Evolutionary conservation across 2,113 vertebrate genomes (phyloP), one percentile per base, ranked within the genome.

Genomic region (Carlito syrichta): DNA sequence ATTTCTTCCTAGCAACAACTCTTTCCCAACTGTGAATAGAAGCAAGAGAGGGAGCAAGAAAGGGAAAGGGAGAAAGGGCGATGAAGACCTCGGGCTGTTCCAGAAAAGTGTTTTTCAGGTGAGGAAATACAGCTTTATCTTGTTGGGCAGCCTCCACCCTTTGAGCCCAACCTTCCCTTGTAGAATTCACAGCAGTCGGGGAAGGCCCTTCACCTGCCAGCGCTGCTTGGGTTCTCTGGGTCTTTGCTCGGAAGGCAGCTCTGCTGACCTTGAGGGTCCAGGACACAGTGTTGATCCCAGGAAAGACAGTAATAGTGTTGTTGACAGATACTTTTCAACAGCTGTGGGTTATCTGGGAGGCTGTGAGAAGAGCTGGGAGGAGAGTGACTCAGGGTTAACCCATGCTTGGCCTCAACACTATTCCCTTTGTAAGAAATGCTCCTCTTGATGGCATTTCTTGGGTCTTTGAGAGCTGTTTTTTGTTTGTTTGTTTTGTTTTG

Each of bases 301-400:
- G 98, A 97, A 98, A 99, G 99, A 99, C 99, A 99, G 99, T 99
- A 99, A 99, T 99, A 99, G 99, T 99, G 96, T 97, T 97, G 99
- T 98, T 99, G 99, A 99, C 99, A 99, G 99, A 99, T 99, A 98
- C 98, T 98, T 98, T 98, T 99, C 98, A 99, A 99, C 99, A 99
- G 99, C 99, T 99, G 99, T 98, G 86, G 63, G 92, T 96, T 96
- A 91, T 74, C 97, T 97, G 94, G 83, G 91, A 95, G 95, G 89
- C 77, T 78, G 62, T 35, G 62, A 62, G 94, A 62, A 54, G 83
- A 77, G 45, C 69, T 68, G 84, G 88, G 40, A 58, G 98, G 97
- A 91, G 93, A 97, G 87, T 96, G 97, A 94, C 95, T 97, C 90
- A 69, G 95, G 96, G 66, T 98, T 99, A 99, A 99, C 98, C 82